Evolutionary conservation across 2,113 vertebrate species (phyloP), one percentile per base, ranked within the genome.

Genomic region (Marmota monax): DNA sequence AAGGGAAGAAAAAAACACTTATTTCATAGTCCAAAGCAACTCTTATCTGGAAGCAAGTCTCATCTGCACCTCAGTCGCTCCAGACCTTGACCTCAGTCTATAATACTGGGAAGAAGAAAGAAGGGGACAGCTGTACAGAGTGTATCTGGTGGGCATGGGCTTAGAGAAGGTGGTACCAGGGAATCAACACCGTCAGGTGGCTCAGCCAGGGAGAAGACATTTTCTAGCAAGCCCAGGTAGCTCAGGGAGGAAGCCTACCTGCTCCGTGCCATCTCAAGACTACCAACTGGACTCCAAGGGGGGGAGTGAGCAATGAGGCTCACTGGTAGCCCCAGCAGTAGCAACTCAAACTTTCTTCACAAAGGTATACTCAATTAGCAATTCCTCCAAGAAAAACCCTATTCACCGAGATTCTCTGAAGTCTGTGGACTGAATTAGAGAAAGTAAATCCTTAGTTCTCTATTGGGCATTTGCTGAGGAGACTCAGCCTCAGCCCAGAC

Each of bases 331-430:
- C 65, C 34, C 5, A 18, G 37, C 45, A 8, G 1, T 42, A 39
- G 37, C 48, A 17, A 63, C 1, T 69, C 74, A 32, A 5, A 74
- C 37, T 65, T 53, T 25, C 86, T 85, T n/a, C 56, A 82, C 51
- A 11, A 63, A 67, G 78, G 48, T 37, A 16, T 0, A 1, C 69
- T 69, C 72, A 69, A 83, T 86, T 78, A 96, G 56, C 76, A 67
- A 76, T 70, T 65, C 42, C 61, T 56, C 45, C 73, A 39, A 65
- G 70, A 96, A 92, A 92, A 88, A 16, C 20, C 56, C n/a, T 88
- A 51, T 90, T 91, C 39, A 5, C 2, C 18, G 56, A 56, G 70
- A 95, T 51, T 70, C 29, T 69, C 37, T 82, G 29, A 82, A 83
- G 42, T 76, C 74, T 93, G 12, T 34, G 39, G 56, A 73, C 34